Conservation (phyloP, 2,113 vertebrate species). For the Phalacrocorax pelagicus region DNA sequence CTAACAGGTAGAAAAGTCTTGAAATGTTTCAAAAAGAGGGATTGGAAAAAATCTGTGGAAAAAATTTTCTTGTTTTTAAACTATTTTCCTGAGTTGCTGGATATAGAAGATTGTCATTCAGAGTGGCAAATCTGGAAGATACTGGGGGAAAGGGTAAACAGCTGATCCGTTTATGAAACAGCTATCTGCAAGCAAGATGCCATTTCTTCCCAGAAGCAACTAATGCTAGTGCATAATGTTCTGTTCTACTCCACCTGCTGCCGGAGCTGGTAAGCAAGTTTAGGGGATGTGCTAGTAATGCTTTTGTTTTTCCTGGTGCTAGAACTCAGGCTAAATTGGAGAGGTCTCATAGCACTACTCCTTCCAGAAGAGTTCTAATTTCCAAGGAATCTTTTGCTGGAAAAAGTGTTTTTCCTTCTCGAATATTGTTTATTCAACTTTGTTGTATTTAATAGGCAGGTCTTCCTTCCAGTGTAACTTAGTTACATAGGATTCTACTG, state of each 20-base stretch:
- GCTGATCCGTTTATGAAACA: not conserved
- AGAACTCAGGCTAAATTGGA: not conserved
- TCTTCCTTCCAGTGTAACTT: not conserved
- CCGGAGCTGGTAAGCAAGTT: not conserved
- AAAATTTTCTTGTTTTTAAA: not conserved
- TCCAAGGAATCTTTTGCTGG: not conserved
- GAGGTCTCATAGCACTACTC: not conserved
- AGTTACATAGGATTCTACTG: not conserved
- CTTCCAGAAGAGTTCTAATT: not conserved
- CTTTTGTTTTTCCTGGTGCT: not conserved
- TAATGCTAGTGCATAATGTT: not conserved
- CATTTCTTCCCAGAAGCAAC: not conserved
- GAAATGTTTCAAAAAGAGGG: not conserved
- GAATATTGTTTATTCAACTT: not conserved
- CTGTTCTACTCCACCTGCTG: not conserved
- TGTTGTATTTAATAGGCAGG: not conserved
- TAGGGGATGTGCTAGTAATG: not conserved
- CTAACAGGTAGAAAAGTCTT: not conserved
- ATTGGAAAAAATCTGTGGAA: not conserved
- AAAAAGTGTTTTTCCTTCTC: not conserved
- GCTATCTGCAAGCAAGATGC: not conserved
- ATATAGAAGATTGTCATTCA: not conserved
- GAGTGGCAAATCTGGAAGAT: not conserved
- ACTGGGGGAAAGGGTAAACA: not conserved
- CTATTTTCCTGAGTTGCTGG: not conserved